phyloP scores from a whole-genome alignment of 2,113 vertebrate species.

The Formicarius rufipectus region DNA sequence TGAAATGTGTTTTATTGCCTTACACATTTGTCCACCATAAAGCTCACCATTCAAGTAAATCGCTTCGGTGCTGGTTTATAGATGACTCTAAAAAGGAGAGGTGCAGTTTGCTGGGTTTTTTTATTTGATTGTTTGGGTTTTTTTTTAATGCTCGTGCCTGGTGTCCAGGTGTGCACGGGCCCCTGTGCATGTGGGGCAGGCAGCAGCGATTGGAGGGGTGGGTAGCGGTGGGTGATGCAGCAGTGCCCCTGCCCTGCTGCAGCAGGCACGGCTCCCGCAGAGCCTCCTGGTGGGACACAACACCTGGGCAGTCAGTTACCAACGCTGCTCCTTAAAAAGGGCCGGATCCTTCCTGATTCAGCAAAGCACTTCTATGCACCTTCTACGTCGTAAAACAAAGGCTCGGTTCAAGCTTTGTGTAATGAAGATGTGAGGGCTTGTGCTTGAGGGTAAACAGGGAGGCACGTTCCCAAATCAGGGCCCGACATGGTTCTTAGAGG shows the following conservation, averaged over 20 bases:
- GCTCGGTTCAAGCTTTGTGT: neutral
- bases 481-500: neutral
- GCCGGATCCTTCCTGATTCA: neutral
- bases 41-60: conserved; percentile 13
- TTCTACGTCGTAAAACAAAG: conserved; percentile 6
- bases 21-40: conserved; percentile 1
- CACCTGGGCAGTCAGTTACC: neutral
- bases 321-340: neutral
- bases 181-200: neutral
- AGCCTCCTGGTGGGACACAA: neutral
- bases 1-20: conserved; percentile 47
- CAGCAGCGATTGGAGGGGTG: neutral
- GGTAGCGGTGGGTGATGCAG: neutral
- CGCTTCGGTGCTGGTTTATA: conserved; percentile 15
- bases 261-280: neutral
- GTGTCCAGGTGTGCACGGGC: neutral
- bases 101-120: neutral
- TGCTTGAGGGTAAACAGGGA: conserved; percentile 17
- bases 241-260: neutral
- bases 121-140: neutral
- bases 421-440: neutral
- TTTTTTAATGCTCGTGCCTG: neutral
- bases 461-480: neutral
- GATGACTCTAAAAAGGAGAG: neutral
- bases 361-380: neutral